Conservation (phyloP, 2,888 invertebrate species). For the Drosophila ustulata region DNA sequence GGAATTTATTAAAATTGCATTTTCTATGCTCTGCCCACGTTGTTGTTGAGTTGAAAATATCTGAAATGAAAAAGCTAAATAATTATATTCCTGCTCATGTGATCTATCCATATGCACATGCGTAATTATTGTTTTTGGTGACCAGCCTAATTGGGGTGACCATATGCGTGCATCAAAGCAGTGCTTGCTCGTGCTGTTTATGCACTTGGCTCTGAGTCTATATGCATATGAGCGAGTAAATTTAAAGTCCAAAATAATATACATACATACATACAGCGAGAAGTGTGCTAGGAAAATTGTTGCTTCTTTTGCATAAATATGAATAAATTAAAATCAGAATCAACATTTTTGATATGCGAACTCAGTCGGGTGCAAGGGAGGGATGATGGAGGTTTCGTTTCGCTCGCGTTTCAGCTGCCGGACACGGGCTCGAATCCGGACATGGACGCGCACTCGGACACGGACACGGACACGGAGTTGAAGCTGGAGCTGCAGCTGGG, state of each 20-base stretch:
- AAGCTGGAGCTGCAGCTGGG: background rate
- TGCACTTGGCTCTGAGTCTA: constrained; percentile 11
- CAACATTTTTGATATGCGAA: constrained; percentile 75
- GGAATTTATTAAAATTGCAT: too few species aligned
- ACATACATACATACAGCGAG: constrained; percentile 25
- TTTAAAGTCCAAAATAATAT: constrained; percentile 63
- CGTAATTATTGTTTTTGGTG: background rate
- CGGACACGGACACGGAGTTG: background rate
- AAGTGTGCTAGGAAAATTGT: constrained; percentile 68
- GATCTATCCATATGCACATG: background rate
- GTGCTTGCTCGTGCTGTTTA: background rate
- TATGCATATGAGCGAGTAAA: constrained; percentile 10
- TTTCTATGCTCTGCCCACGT: too few species aligned
- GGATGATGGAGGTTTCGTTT: background rate
- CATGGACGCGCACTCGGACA: constrained; percentile 11
- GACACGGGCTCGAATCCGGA: constrained; percentile 51
- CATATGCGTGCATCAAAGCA: constrained; percentile 6
- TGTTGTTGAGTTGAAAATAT: background rate
- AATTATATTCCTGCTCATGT: background rate
- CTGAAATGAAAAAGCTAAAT: background rate
- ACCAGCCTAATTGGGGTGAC: constrained; percentile 20
- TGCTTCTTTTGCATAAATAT: constrained; percentile 80
- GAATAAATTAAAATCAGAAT: constrained; percentile 79
- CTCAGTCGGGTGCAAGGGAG: constrained; percentile 8
- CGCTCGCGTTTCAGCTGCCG: constrained; percentile 29